Percentiles rank a stretch among this genome's conserved stretches.
phyloP scores from a whole-genome alignment of 2,888 invertebrate genomes.

The Acleris emargana region DNA sequence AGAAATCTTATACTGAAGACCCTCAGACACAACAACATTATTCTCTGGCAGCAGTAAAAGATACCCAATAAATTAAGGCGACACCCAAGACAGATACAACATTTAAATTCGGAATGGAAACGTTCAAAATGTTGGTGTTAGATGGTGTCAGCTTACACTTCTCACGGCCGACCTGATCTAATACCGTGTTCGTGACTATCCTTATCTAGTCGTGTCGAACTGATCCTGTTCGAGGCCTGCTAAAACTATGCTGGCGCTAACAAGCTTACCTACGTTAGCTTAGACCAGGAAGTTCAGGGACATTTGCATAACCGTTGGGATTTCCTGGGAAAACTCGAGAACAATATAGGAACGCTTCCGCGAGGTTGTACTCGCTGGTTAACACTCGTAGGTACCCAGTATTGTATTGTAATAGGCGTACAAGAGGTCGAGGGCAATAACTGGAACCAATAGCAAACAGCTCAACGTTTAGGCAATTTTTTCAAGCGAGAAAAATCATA shows the following conservation, averaged over 20 bases:
- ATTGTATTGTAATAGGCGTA: slow-evolving; percentile 31
- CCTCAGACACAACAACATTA: no score
- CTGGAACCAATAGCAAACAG: slow-evolving; percentile 8
- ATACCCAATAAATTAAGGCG: no score
- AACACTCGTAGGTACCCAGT: slow-evolving; percentile 41
- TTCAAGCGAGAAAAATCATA: not conserved
- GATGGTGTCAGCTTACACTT: slow-evolving; percentile 28
- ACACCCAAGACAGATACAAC: no score
- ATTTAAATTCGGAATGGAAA: not conserved
- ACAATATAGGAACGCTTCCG: slow-evolving; percentile 67
- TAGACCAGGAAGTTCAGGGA: slow-evolving; percentile 69
- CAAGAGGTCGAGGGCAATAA: slow-evolving; percentile 15
- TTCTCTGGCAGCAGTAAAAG: no score
- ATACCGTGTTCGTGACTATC: slow-evolving; percentile 71
- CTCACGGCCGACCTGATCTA: slow-evolving; percentile 38
- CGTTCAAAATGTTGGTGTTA: slow-evolving; percentile 15
- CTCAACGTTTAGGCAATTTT: not conserved
- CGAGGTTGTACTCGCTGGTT: slow-evolving; percentile 49
- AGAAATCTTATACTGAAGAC: no score
- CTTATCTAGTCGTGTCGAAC: slow-evolving; percentile 71
- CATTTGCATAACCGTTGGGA: slow-evolving; percentile 76
- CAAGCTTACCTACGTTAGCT: slow-evolving; percentile 54
- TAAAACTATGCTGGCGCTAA: slow-evolving; percentile 66
- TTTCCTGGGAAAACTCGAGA: slow-evolving; percentile 65
- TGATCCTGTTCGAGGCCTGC: slow-evolving; percentile 59